Evolutionary conservation across 2,888 invertebrate species (phyloP).

Genomic region (Arctia plantaginis): DNA sequence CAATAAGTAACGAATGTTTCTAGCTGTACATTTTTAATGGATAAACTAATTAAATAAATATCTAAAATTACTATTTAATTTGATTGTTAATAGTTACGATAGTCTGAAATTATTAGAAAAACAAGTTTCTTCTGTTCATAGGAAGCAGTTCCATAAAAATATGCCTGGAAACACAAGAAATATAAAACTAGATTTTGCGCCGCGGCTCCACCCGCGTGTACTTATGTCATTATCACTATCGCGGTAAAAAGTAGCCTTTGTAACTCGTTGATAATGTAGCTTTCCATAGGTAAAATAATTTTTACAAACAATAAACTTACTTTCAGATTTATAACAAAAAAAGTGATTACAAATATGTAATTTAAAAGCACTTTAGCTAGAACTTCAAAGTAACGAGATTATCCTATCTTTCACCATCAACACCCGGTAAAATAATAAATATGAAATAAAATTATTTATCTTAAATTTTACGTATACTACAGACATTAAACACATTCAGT

Average conservation of each 20-base stretch:
- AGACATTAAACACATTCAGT: slow-evolving; percentile 68
- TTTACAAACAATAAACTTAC: too few species aligned
- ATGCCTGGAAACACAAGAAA: too few species aligned
- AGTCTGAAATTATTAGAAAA: not conserved
- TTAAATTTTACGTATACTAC: slow-evolving; percentile 58
- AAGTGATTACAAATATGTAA: not conserved
- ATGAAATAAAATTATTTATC: slow-evolving; percentile 29
- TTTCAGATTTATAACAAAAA: too few species aligned
- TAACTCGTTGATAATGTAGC: too few species aligned
- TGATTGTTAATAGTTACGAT: not conserved
- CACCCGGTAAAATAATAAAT: not conserved
- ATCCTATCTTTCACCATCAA: not conserved
- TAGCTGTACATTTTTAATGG: too few species aligned
- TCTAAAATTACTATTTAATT: not conserved
- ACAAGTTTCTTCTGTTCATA: not conserved
- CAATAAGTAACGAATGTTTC: too few species aligned
- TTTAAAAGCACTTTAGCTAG: not conserved
- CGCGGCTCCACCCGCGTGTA: too few species aligned
- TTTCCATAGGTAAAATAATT: too few species aligned
- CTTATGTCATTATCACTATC: too few species aligned
- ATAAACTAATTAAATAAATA: not conserved
- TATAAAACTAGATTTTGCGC: too few species aligned
- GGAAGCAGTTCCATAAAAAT: not conserved
- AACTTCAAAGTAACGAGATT: not conserved
- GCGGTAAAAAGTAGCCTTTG: too few species aligned